A percentile compares a stretch with the other conserved stretches of the same genome.
Conservation (phyloP, 2,113 vertebrate species). For the Trichechus manatus region DNA sequence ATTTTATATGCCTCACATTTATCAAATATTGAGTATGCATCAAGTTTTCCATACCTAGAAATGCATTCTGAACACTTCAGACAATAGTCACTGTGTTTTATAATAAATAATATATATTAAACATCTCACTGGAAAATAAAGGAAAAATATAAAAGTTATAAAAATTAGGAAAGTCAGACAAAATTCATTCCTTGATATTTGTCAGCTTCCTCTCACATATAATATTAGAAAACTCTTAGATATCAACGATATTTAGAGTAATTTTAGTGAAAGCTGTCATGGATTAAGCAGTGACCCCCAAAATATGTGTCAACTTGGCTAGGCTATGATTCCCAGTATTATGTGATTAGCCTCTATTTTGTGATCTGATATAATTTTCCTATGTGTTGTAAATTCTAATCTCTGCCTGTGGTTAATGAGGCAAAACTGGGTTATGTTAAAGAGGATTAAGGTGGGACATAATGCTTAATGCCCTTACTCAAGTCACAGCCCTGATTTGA, state of each 20-base stretch:
- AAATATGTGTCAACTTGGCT: too few relatives aligned
- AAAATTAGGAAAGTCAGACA: neutral
- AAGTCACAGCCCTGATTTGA: too few relatives aligned
- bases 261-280: neutral
- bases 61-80: slow-evolving; percentile 17
- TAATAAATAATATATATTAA: neutral
- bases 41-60: neutral
- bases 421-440: too few relatives aligned
- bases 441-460: too few relatives aligned
- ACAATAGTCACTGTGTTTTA: neutral
- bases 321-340: too few relatives aligned
- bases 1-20: neutral
- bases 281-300: too few relatives aligned
- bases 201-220: neutral
- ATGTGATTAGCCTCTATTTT: too few relatives aligned
- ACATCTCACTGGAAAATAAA: neutral
- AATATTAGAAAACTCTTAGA: neutral
- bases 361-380: too few relatives aligned
- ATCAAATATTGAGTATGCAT: neutral
- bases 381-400: too few relatives aligned
- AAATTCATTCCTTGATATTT: slow-evolving; percentile 9
- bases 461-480: too few relatives aligned
- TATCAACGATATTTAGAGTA: neutral
- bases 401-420: too few relatives aligned
- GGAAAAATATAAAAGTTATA: neutral